Conservation (phyloP, 2,888 invertebrate genomes). For the Scaptomyza reducta region DNA sequence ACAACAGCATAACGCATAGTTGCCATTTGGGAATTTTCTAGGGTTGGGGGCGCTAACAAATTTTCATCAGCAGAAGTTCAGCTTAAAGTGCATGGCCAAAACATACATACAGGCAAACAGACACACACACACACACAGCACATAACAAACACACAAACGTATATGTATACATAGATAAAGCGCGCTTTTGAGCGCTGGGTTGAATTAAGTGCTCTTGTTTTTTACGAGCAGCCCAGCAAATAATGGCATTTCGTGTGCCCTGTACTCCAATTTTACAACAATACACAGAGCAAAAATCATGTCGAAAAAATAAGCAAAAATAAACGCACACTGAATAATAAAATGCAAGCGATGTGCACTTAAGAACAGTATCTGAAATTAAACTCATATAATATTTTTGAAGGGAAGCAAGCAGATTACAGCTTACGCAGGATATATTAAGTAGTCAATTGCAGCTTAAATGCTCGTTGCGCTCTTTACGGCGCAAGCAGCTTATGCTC, state of each 20-base stretch:
- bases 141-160: constrained; percentile 6
- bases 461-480: neutral
- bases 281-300: constrained; percentile 42
- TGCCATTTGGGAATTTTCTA: constrained; percentile 44
- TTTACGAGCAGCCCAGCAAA: constrained; percentile 59
- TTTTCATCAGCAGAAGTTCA: constrained; percentile 43
- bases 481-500: constrained; percentile 5
- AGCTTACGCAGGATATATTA: neutral
- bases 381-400: neutral
- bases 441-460: constrained; percentile 3
- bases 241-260: constrained; percentile 57
- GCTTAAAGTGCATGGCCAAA: constrained; percentile 59
- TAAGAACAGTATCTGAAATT: neutral
- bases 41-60: constrained; percentile 37
- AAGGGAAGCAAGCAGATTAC: constrained; percentile 7
- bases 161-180: constrained; percentile 28
- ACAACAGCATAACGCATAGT: constrained; percentile 23
- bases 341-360: constrained; percentile 8
- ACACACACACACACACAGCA: constrained; percentile 11
- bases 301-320: constrained; percentile 4
- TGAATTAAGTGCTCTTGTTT: constrained; percentile 57
- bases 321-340: constrained; percentile 1
- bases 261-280: constrained; percentile 44
- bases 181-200: constrained; percentile 41
- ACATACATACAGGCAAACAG: constrained; percentile 25